phyloP scores from a whole-genome alignment of 2,888 invertebrate genomes.

The Limenitis camilla region DNA sequence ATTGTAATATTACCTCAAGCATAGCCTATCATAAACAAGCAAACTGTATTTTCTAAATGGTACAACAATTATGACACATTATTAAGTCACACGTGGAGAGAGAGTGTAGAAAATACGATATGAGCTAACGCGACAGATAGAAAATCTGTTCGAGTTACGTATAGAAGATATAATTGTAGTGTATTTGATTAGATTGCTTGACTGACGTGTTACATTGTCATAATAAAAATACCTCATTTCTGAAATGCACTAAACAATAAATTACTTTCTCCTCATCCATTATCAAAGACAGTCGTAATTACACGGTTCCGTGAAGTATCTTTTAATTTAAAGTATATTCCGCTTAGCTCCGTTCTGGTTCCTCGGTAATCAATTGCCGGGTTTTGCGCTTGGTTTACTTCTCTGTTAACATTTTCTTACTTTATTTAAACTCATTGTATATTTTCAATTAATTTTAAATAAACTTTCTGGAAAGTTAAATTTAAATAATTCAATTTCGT shows the following conservation, averaged over 20 bases:
- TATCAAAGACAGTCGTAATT: slow-evolving; percentile 1
- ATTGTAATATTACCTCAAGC: too few species aligned
- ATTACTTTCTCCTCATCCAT: background rate
- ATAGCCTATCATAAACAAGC: too few species aligned
- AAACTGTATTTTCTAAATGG: too few species aligned
- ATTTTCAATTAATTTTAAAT: background rate
- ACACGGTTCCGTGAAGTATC: slow-evolving; percentile 1
- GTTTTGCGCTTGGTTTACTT: slow-evolving; percentile 3
- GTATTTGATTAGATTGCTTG: too few species aligned
- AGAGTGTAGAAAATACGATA: too few species aligned
- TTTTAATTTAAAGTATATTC: slow-evolving; percentile 5
- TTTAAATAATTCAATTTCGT: background rate
- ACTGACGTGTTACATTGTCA: too few species aligned
- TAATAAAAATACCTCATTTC: background rate
- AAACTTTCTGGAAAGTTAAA: too few species aligned
- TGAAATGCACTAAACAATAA: background rate
- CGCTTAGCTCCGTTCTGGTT: slow-evolving; percentile 2
- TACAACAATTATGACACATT: too few species aligned
- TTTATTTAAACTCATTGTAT: background rate
- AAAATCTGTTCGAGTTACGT: too few species aligned
- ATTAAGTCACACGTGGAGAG: too few species aligned
- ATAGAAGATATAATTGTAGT: too few species aligned
- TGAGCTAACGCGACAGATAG: too few species aligned
- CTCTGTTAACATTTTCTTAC: slow-evolving; percentile 1
- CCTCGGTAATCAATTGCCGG: slow-evolving; percentile 10